phyloP scores from a whole-genome alignment of 2,888 invertebrate species.

The Eucriotettix oculatus region DNA sequence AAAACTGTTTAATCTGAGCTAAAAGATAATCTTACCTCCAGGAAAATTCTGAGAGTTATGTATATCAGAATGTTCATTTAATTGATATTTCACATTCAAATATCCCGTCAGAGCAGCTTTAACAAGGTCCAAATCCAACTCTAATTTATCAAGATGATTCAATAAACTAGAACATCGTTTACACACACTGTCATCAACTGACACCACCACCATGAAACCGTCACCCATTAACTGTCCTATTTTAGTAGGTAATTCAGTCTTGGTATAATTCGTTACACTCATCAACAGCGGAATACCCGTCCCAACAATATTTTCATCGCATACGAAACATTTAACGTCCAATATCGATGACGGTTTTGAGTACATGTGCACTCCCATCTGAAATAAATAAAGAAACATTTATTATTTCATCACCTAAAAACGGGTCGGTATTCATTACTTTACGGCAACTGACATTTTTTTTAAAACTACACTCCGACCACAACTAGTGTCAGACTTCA shows the following conservation, averaged over 20 bases:
- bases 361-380: background rate
- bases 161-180: conserved; percentile 28
- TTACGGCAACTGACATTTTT: no score
- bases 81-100: conserved; percentile 16
- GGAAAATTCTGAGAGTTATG: no score
- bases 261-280: conserved; percentile 24
- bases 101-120: conserved; percentile 14
- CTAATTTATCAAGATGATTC: conserved; percentile 30
- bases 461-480: no score
- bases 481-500: no score
- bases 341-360: background rate
- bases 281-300: conserved; percentile 21
- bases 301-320: conserved; percentile 24
- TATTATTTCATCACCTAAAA: background rate
- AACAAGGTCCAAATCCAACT: conserved; percentile 28
- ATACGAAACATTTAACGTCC: conserved; percentile 23
- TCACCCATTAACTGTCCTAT: conserved; percentile 31
- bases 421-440: no score
- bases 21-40: no score
- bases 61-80: conserved; percentile 3
- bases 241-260: conserved; percentile 31
- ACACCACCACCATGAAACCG: conserved; percentile 30
- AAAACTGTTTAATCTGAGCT: no score
- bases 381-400: background rate
- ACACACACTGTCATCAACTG: conserved; percentile 29